Percentiles rank a stretch among this genome's conserved stretches.
Evolutionary conservation across 2,113 vertebrate species (phyloP).

Genomic region (Rattus rattus): DNA sequence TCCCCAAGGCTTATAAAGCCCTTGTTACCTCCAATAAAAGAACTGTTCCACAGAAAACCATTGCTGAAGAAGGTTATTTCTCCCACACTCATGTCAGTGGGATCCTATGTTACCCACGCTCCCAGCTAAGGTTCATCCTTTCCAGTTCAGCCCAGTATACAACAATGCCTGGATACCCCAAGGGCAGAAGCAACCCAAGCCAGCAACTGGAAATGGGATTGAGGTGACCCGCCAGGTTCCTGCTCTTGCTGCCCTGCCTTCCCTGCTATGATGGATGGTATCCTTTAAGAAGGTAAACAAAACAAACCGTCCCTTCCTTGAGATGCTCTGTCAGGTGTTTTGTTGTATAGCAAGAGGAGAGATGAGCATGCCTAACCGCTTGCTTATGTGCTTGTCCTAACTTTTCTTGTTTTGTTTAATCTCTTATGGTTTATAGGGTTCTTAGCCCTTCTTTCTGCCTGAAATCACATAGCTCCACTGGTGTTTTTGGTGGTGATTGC

Average conservation of each 20-base stretch:
- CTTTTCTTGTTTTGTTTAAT: conserved; percentile 36
- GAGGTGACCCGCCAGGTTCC: background rate
- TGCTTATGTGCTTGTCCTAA: background rate
- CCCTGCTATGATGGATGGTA: background rate
- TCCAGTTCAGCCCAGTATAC: no score
- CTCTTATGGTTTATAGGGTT: background rate
- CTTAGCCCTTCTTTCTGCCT: background rate
- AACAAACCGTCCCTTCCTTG: no score
- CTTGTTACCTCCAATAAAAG: no score
- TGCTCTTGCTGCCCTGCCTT: background rate
- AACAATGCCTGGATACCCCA: no score
- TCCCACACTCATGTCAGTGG: no score
- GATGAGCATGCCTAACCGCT: background rate
- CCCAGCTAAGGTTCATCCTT: no score
- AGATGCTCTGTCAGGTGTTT: background rate
- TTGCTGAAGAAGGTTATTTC: no score
- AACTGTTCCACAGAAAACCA: no score
- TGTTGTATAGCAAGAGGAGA: background rate
- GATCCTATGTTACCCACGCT: no score
- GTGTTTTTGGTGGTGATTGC: background rate
- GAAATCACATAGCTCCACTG: background rate
- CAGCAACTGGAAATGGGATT: no score
- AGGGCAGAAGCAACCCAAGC: no score
- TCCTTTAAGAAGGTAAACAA: background rate
- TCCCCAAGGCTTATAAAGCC: no score